phyloP scores from a whole-genome alignment of 2,888 invertebrate species.

The Zhuqinia jingwanae region DNA sequence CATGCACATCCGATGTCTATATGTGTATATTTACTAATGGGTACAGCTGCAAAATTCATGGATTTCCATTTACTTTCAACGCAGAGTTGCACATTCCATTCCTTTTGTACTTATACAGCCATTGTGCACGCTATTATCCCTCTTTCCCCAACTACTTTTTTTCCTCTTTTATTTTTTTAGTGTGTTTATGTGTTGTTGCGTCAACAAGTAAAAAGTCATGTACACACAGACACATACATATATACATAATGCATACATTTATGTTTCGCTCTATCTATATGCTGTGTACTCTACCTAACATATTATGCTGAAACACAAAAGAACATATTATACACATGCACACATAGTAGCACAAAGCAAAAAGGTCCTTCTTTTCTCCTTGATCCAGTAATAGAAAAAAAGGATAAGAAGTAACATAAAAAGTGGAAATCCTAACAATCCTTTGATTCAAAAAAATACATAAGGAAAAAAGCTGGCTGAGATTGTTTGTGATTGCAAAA shows the following conservation, averaged over 20 bases:
- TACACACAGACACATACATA: too few relatives aligned
- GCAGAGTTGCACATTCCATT: constrained; percentile 46
- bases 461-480: neutral
- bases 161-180: neutral
- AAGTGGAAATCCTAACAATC: constrained; percentile 36
- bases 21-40: constrained; percentile 48
- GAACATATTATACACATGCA: neutral
- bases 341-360: too few relatives aligned
- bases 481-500: constrained; percentile 29
- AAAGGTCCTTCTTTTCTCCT: neutral
- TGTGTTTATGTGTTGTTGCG: constrained; percentile 19
- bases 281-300: too few relatives aligned
- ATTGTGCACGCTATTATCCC: constrained; percentile 19
- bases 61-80: constrained; percentile 41
- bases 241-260: too few relatives aligned
- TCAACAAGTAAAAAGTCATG: constrained; percentile 61
- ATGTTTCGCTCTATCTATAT: too few relatives aligned
- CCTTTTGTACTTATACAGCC: neutral
- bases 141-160: neutral
- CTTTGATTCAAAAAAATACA: constrained; percentile 19
- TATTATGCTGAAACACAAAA: too few relatives aligned
- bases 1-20: neutral
- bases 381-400: neutral
- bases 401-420: neutral
- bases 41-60: constrained; percentile 64